Percentiles rank a stretch among this genome's conserved stretches.
Evolutionary conservation across 1,140 invertebrate species (phyloP).

Genomic region (Scaptomyza hsui): DNA sequence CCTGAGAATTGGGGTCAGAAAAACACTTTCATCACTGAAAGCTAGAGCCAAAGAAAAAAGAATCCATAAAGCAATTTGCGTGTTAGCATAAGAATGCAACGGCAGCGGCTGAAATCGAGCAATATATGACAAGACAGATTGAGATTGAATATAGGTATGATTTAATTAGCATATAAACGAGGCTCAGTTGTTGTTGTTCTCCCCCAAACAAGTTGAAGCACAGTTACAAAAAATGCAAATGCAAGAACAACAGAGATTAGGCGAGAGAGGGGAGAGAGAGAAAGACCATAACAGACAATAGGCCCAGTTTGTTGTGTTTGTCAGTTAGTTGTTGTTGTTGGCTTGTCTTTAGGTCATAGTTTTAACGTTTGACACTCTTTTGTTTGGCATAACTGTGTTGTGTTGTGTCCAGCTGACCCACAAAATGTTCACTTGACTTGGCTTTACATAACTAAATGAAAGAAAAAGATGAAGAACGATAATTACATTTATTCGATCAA

Average conservation of each 20-base stretch:
- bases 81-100: constrained; percentile 53
- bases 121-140: constrained; percentile 45
- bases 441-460: constrained; percentile 35
- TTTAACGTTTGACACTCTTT: constrained; percentile 49
- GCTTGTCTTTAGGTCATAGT: constrained; percentile 36
- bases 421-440: constrained; percentile 18
- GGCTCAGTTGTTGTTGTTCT: background rate
- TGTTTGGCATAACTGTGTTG: constrained; percentile 26
- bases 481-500: background rate
- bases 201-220: constrained; percentile 5
- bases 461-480: background rate
- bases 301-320: constrained; percentile 9
- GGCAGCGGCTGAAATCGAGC: constrained; percentile 20
- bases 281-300: constrained; percentile 13
- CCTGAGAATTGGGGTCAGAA: constrained; percentile 54
- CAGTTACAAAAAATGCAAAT: constrained; percentile 51
- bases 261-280: background rate
- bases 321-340: constrained; percentile 5
- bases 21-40: constrained; percentile 54
- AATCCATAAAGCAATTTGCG: constrained; percentile 40
- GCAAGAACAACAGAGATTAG: constrained; percentile 24
- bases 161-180: constrained; percentile 55
- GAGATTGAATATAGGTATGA: constrained; percentile 25
- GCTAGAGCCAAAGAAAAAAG: constrained; percentile 1
- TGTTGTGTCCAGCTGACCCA: constrained; percentile 21